phyloP scores from a whole-genome alignment of 2,797 vertebrate species.

The Morus bassanus region DNA sequence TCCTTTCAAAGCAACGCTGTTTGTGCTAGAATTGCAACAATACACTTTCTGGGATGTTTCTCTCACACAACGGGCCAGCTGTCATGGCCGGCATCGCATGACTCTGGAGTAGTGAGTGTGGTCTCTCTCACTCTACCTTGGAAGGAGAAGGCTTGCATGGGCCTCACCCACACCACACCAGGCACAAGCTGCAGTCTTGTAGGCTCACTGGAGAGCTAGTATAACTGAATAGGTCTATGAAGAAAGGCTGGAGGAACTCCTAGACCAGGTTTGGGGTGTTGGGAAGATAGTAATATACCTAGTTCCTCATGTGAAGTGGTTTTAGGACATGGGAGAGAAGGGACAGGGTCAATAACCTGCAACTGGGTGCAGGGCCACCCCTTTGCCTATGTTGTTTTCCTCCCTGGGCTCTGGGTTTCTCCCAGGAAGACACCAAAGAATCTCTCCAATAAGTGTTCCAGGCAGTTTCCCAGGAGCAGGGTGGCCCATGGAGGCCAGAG shows the following conservation, averaged over 20 bases:
- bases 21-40: background rate
- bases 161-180: background rate
- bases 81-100: background rate
- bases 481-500: background rate
- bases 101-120: background rate
- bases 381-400: background rate
- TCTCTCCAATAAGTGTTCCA: too few species aligned
- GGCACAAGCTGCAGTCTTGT: background rate
- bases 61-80: background rate
- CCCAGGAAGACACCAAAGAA: background rate
- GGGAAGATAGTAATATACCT: background rate
- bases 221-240: background rate
- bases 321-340: background rate
- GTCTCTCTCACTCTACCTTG: background rate
- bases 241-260: background rate
- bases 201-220: background rate
- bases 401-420: background rate
- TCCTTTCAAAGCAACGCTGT: background rate
- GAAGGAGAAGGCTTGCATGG: background rate
- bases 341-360: background rate
- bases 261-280: background rate
- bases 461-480: background rate
- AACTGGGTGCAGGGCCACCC: accelerated
- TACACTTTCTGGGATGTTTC: background rate
- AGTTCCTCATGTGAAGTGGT: background rate